Conservation (phyloP, 2,113 vertebrate species). For the Eulacestoma nigropectus region DNA sequence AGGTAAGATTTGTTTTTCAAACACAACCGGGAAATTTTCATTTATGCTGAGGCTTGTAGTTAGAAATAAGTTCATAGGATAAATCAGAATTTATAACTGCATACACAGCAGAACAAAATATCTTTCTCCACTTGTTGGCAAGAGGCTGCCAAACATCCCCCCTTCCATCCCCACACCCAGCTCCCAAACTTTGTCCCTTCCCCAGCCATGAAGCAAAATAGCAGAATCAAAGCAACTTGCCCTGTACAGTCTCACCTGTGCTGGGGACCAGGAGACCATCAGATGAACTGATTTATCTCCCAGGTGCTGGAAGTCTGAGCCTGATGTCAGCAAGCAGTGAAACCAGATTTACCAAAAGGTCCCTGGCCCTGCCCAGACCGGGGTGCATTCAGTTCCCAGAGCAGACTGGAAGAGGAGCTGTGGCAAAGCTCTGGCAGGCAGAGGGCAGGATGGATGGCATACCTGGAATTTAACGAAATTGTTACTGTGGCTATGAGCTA, state of each 20-base stretch:
- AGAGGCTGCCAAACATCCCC: background rate
- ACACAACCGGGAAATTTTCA: background rate
- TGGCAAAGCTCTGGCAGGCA: accelerated
- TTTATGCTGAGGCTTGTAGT: background rate
- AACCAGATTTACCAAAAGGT: background rate
- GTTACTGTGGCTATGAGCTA: background rate
- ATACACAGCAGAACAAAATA: background rate
- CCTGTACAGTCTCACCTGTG: accelerated
- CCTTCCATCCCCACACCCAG: background rate
- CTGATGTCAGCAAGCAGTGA: background rate
- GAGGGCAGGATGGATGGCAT: background rate
- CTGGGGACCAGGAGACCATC: background rate
- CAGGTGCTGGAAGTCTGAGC: background rate
- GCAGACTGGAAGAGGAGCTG: background rate
- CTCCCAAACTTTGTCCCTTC: background rate
- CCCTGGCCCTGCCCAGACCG: too few species aligned
- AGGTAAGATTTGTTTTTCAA: background rate
- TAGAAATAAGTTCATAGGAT: background rate
- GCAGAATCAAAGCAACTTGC: background rate
- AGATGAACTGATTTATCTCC: background rate
- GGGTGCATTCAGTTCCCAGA: background rate
- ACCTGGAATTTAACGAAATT: background rate
- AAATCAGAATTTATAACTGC: background rate
- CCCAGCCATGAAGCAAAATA: background rate
- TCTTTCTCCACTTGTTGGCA: background rate